phyloP scores from a whole-genome alignment of 2,797 vertebrate genomes.

The Chromis chromis region DNA sequence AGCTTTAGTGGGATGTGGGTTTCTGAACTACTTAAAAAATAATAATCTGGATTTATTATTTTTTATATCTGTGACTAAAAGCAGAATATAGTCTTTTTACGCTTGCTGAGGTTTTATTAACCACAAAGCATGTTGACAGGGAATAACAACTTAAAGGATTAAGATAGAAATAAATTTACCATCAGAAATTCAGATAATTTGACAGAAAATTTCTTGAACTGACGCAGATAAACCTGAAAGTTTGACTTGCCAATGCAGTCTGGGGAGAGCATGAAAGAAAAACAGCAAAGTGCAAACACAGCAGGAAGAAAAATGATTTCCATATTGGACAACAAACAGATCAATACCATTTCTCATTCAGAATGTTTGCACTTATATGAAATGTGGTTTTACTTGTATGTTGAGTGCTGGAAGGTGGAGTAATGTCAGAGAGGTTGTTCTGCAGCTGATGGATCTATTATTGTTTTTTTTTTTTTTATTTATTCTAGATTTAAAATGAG shows the following conservation, averaged over 20 bases:
- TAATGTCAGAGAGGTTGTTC: not conserved
- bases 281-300: conserved; percentile 43
- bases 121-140: not conserved
- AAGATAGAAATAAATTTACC: not conserved
- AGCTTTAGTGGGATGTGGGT: conserved; percentile 20
- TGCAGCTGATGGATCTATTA: conserved; percentile 1
- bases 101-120: not conserved
- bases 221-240: not conserved
- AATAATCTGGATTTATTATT: not conserved
- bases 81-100: not conserved
- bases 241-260: conserved; percentile 17
- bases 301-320: conserved; percentile 39
- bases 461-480: not conserved
- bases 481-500: not conserved
- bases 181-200: conserved; percentile 5
- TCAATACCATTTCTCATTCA: conserved; percentile 53
- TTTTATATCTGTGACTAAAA: too few relatives aligned
- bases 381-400: conserved; percentile 9
- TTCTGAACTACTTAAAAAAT: conserved; percentile 41
- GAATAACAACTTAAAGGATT: not conserved
- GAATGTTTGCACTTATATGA: conserved; percentile 20
- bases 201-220: not conserved
- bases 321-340: conserved; percentile 50
- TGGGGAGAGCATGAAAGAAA: conserved; percentile 19
- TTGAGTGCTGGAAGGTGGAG: conserved; percentile 1